Base-by-base conservation (phyloP, 2,888 invertebrate species). In the Spialia ferax region DNA sequence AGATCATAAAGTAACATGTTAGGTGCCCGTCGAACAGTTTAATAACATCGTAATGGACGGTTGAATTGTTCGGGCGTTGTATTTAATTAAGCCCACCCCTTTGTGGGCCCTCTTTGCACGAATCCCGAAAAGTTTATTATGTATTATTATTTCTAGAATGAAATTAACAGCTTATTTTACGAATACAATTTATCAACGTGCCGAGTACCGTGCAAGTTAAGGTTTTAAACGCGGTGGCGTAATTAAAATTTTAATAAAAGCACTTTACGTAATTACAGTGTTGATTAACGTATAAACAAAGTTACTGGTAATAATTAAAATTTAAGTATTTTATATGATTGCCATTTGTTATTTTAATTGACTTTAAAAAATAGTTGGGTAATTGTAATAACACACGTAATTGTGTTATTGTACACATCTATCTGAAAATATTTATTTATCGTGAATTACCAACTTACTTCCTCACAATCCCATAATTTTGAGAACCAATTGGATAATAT, bases 1-100 rank as follows among this genome's bases (percentile, higher is more conserved):
- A 84, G 83, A 83, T 85, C 84, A 85, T 91, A 89, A 89, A 88
- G 84, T 83, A 82, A 77, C 80, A 80, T 82, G 85, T 85, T 83
- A 84, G 86, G 84, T 82, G 81, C 74, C 83, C 85, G 85, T 86
- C 87, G 88, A 89, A 91, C 90, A 89, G 88, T 91, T 92, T 91
- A 92, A 92, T 93, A 91, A 91, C 88, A 87, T 88, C 88, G 87
- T 90, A 93, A 90, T 87, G 86, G 84, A 83, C 85, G 83, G 80
- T 78, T 81, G 82, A 87, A 85, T 87, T 80, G 84, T 86, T 86
- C 83, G 79, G 79, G 80, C 81, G 80, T 80, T 84, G 86, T 89
- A 87, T 91, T 91, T 93, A 90, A 92, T 90, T 91, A 92, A 91
- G 87, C 78, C 70, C 75, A 77, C 82, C 79, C 87, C 88, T 86